A percentile compares a stretch with the other conserved stretches of the same genome.
Evolutionary conservation across 2,797 vertebrate genomes (phyloP).

Genomic region (Coregonus sp.): DNA sequence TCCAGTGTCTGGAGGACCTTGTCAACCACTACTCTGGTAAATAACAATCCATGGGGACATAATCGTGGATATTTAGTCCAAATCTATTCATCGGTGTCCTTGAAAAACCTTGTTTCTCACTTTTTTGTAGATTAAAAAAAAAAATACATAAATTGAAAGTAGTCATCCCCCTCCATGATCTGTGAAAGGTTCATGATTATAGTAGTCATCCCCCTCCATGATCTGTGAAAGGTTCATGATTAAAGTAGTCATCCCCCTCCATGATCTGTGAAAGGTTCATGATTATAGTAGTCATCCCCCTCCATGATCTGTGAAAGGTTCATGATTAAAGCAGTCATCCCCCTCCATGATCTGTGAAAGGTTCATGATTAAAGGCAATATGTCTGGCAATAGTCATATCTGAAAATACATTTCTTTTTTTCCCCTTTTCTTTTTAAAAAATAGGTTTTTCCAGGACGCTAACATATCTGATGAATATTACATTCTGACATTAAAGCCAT

Average conservation of each 20-base stretch:
- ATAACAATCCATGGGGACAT: conserved; percentile 16
- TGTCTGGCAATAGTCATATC: not conserved
- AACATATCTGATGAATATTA: not conserved
- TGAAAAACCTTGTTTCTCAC: too few relatives aligned
- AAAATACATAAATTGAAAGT: not conserved
- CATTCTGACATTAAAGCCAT: not conserved
- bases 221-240: not conserved
- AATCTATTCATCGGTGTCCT: too few relatives aligned
- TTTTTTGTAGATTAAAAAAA: too few relatives aligned
- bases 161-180: not conserved
- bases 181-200: not conserved
- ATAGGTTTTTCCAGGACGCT: not conserved
- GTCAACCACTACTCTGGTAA: conserved; percentile 96
- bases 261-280: not conserved
- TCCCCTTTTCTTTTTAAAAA: too few relatives aligned
- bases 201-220: not conserved
- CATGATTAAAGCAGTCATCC: not conserved
- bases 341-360: not conserved
- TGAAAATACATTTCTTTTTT: not conserved
- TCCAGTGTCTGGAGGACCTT: conserved; percentile 96
- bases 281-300: not conserved
- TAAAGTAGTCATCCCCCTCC: not conserved
- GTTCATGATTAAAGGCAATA: too few relatives aligned
- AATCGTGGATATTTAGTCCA: not conserved
- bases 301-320: not conserved